Percentiles rank a stretch among this genome's conserved stretches.
These are phyloP conservation scores for Adelosebastes latens DNA, from an alignment of 2,797 vertebrate genomes.

Conservation along the genomic window DNA sequence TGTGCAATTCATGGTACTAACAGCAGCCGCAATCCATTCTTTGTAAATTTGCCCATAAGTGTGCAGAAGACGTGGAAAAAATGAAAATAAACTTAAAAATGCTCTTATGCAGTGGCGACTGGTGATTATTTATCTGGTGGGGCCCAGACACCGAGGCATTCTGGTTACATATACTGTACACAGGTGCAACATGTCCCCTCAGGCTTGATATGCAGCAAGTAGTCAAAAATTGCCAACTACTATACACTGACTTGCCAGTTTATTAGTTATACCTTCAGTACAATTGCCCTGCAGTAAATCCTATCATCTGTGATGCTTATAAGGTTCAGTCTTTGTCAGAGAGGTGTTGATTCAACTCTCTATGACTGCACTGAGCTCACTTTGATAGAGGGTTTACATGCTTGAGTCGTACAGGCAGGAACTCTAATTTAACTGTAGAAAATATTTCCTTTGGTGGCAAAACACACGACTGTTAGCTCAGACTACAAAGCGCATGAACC, in stretches of 20 bases:
- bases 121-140: neutral
- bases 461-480: neutral
- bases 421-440: constrained; percentile 6
- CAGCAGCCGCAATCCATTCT: neutral
- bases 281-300: neutral
- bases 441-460: neutral
- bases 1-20: neutral
- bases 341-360: neutral
- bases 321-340: neutral
- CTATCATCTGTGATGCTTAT: neutral
- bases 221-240: neutral
- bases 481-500: constrained; percentile 18
- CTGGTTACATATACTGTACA: neutral
- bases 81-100: neutral
- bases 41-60: neutral
- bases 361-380: neutral
- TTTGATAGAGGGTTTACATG: neutral
- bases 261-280: neutral
- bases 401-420: neutral
- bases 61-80: neutral
- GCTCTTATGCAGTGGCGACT: neutral
- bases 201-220: neutral
- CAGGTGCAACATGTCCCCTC: neutral
- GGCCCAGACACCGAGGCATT: neutral
- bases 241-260: neutral